phyloP scores from a whole-genome alignment of 2,113 vertebrate genomes.

The Telmatochromis sp. region DNA sequence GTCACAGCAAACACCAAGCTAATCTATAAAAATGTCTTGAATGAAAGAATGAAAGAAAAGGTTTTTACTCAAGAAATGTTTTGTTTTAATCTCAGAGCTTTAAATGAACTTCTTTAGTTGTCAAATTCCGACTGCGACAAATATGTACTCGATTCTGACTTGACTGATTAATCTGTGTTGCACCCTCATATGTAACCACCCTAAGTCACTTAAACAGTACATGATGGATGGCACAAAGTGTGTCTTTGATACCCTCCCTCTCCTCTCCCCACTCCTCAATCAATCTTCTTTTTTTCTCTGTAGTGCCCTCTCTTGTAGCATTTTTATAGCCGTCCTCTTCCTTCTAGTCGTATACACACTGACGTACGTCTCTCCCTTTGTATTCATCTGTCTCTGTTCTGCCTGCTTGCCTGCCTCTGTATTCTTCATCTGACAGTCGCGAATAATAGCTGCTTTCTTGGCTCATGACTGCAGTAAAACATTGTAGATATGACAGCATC shows the following conservation, averaged over 20 bases:
- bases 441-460: constrained; percentile 22
- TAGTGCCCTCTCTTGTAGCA: neutral
- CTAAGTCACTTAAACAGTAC: constrained; percentile 31
- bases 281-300: neutral
- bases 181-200: constrained; percentile 7
- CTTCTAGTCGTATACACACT: neutral
- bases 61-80: neutral
- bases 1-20: neutral
- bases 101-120: neutral
- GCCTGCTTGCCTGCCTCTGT: constrained; percentile 27
- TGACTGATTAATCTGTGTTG: constrained; percentile 20
- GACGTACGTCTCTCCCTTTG: constrained; percentile 24
- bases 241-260: constrained; percentile 18
- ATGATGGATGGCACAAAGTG: constrained; percentile 40
- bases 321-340: neutral
- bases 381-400: constrained; percentile 37
- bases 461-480: constrained; percentile 26
- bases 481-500: constrained; percentile 11
- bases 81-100: neutral
- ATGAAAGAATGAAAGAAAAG: neutral
- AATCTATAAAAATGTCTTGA: neutral
- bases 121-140: neutral
- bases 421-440: constrained; percentile 32
- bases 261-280: constrained; percentile 13
- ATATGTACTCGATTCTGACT: neutral